Base-by-base conservation (phyloP, 2,797 vertebrate species). In the Potorous gilbertii region DNA sequence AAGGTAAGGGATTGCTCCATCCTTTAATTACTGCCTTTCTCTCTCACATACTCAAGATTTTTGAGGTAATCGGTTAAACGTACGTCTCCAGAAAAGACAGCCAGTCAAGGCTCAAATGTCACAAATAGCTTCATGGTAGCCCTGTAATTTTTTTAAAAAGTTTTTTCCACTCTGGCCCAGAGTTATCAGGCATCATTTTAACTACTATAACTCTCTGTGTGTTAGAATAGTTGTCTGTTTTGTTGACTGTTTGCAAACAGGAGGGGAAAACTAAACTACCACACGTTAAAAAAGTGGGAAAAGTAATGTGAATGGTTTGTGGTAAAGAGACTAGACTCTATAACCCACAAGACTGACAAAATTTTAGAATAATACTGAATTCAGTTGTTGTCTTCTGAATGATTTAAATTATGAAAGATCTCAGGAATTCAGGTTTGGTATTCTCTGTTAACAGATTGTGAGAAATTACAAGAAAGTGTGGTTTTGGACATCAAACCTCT, bases 81-180 rank as follows among this genome's bases (percentile, higher is more conserved):
- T 97, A 98, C 98, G 94, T 57, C n/a, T 92, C 97, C 94, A 90
- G 96, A 95, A 98, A 98, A 98, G 90, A 96, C 91, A 97, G 96
- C 96, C 97, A 97, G 90, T 66, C 93, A 93, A 57, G 55, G 66
- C 90, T 27, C 54, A 56, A 21, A 2, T 28, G 28, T 91, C 90
- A 29, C 5, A 87, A 14, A 12, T 55, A 90, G 52, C n/a, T 92
- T 54, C 40, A 50, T 27, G 9, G 3, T 24, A 28, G 74, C 27
- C n/a, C 5, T 87, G 0, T 46, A 46, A 46, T 50, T 87, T 8
- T 50, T 27, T 4, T 5, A 62, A 62, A 11, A 81, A 87, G 66
- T 87, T 87, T 50, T 87, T 11, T 87, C 74, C 21, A 46, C 40
- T 27, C 74, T 87, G 74, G 40, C 8, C 74, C 40, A 11, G 8